Conservation (phyloP, 1,140 invertebrate species). For the Macrotrachela quadricornifera region DNA sequence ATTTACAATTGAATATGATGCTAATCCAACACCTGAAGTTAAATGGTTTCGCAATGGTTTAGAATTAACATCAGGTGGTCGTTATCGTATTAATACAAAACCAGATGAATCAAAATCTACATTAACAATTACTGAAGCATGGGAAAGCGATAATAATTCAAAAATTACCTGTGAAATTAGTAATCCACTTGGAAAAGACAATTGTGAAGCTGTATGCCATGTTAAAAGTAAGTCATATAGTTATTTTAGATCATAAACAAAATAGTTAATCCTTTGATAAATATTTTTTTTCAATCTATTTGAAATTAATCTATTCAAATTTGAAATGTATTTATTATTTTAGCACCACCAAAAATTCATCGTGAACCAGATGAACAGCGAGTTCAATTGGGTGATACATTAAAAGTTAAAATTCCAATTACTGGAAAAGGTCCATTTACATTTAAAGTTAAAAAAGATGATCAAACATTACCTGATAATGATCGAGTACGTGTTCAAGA, state of each 20-base stretch:
- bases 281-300: too few species aligned
- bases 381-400: constrained; percentile 22
- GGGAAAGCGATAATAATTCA: constrained; percentile 61
- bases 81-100: constrained; percentile 37
- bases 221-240: constrained; percentile 53
- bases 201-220: constrained; percentile 59
- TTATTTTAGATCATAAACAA: not conserved
- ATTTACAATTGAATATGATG: constrained; percentile 62
- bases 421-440: constrained; percentile 68
- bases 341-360: constrained; percentile 6
- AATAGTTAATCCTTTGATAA: too few species aligned
- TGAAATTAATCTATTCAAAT: too few species aligned
- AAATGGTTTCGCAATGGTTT: constrained; percentile 79
- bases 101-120: constrained; percentile 43
- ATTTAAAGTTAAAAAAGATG: constrained; percentile 57
- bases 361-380: constrained; percentile 16
- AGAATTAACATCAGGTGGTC: constrained; percentile 47
- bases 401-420: constrained; percentile 30
- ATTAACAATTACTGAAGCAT: constrained; percentile 65
- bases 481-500: not conserved
- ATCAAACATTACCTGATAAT: constrained; percentile 41
- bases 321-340: not conserved
- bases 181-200: constrained; percentile 69
- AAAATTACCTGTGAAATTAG: constrained; percentile 85
- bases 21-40: constrained; percentile 65